Conservation (phyloP, 2,797 vertebrate species). For the Anniella stebbinsi region DNA sequence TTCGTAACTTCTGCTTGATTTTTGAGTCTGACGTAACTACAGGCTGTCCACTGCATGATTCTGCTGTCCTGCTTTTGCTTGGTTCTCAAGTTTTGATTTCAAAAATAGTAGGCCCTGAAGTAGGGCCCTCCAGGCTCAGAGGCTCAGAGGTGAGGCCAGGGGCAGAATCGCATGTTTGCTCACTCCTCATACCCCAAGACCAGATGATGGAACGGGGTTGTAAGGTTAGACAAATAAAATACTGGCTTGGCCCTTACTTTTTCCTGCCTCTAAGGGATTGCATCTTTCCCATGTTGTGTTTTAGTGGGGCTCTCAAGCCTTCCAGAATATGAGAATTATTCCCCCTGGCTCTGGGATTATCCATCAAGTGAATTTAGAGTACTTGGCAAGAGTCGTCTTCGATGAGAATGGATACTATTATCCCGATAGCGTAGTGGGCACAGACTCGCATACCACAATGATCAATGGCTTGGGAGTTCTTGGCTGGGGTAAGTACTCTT, state of each 20-base stretch:
- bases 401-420: conserved; percentile 90
- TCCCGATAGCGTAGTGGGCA: conserved; percentile 97
- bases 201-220: too few species aligned
- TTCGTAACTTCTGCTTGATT: background rate
- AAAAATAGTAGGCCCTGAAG: background rate
- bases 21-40: background rate
- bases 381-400: conserved; percentile 95
- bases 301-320: conserved; percentile 98
- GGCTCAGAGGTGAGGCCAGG: background rate
- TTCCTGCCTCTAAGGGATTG: conserved; percentile 11
- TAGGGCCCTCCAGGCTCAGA: background rate
- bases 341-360: conserved; percentile 97
- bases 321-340: conserved; percentile 96
- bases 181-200: background rate
- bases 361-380: conserved; percentile 98
- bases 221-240: background rate
- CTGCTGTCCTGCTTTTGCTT: background rate
- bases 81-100: background rate
- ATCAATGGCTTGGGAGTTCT: conserved; percentile 96
- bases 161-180: background rate
- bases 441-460: conserved; percentile 99
- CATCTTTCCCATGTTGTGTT: conserved; percentile 46
- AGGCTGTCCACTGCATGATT: background rate
- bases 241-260: background rate
- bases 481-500: conserved; percentile 92